A percentile compares a stretch with the other conserved stretches of the same genome.
Conservation (phyloP, 2,113 vertebrate species). For the Indicator indicator region DNA sequence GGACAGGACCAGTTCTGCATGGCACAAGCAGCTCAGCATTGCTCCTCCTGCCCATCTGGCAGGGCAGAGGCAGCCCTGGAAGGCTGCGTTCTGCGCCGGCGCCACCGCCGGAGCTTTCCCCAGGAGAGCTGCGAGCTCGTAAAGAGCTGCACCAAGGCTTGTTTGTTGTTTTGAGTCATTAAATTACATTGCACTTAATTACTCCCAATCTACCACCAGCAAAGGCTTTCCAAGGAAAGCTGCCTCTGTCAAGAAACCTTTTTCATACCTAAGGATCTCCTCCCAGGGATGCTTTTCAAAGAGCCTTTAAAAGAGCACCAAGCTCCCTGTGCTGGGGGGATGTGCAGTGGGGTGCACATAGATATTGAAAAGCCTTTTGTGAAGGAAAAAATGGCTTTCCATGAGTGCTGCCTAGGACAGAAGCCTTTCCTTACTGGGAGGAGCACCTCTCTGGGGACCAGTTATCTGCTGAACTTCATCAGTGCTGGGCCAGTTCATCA, state of each 20-base stretch:
- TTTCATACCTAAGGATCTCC: not conserved
- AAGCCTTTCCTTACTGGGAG: not conserved
- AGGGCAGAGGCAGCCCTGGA: not conserved
- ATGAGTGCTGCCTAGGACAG: not conserved
- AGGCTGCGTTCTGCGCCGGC: fast-evolving
- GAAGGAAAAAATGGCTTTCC: not conserved
- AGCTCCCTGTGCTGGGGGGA: not conserved
- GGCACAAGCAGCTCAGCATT: fast-evolving
- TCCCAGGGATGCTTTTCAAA: not conserved
- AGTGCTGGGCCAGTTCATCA: fast-evolving
- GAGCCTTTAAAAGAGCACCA: not conserved
- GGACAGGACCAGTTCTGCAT: fast-evolving
- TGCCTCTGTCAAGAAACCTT: not conserved
- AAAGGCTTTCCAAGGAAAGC: constrained; percentile 25
- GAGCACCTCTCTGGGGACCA: not conserved
- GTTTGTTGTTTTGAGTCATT: constrained; percentile 18
- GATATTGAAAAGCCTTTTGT: not conserved
- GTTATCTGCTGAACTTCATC: not conserved
- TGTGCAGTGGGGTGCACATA: not conserved
- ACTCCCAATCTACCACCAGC: not conserved
- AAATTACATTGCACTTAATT: constrained; percentile 31
- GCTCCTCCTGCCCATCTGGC: not conserved
- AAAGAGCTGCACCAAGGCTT: not conserved
- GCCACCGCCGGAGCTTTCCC: not conserved
- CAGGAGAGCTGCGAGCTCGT: not conserved